Evolutionary conservation across 2,113 vertebrate genomes (phyloP).

Genomic region (Dendrocopos noguchii): DNA sequence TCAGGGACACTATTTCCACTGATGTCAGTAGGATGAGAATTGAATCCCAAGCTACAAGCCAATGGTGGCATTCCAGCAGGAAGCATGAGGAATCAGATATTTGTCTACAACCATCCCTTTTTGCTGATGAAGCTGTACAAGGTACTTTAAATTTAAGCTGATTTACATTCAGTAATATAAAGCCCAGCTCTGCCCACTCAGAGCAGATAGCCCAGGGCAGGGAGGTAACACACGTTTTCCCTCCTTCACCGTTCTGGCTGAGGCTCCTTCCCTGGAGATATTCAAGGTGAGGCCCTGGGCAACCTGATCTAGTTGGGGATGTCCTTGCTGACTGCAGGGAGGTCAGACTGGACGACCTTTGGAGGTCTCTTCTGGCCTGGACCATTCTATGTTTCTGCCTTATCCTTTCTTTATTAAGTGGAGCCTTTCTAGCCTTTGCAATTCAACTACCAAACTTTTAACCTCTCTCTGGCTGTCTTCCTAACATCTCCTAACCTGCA

Average conservation of each 20-base stretch:
- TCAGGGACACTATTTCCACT: background rate
- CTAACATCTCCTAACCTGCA: background rate
- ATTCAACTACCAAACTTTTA: background rate
- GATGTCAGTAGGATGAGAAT: background rate
- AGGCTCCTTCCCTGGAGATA: too few relatives aligned
- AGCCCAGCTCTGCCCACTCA: background rate
- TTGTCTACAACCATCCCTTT: background rate
- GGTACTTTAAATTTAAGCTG: background rate
- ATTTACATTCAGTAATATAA: background rate
- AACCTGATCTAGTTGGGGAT: too few relatives aligned
- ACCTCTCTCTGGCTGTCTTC: slow-evolving; percentile 5
- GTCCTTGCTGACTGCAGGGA: too few relatives aligned
- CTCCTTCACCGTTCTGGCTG: background rate
- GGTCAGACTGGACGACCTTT: too few relatives aligned
- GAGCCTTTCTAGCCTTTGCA: background rate
- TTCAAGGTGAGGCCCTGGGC: too few relatives aligned
- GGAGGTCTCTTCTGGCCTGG: too few relatives aligned
- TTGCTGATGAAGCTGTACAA: background rate
- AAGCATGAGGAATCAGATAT: background rate
- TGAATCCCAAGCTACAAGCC: background rate
- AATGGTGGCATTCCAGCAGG: background rate
- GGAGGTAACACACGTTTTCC: background rate
- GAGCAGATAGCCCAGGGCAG: background rate
- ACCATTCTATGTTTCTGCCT: background rate
- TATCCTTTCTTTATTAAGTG: background rate